Conservation (phyloP, 1,140 invertebrate species). For the Cyrtorhinus lividipennis region DNA sequence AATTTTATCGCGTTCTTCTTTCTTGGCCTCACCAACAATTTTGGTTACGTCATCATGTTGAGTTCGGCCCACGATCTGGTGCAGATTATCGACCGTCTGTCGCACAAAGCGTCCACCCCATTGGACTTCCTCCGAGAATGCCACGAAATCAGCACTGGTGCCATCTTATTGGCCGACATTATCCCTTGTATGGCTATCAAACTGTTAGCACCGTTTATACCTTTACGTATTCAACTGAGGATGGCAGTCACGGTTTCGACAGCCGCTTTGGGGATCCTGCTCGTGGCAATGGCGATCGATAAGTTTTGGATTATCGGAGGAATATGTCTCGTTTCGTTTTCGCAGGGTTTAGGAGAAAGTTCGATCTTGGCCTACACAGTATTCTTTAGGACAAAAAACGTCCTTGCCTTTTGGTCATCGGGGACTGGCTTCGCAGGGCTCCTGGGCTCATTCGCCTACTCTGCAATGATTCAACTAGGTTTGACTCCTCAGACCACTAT, state of each 20-base stretch:
- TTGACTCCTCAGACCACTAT: constrained; percentile 48
- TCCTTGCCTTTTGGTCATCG: constrained; percentile 70
- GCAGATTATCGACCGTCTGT: not conserved
- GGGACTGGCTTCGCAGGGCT: constrained; percentile 73
- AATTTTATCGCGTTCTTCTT: constrained; percentile 64
- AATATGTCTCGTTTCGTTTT: constrained; percentile 58
- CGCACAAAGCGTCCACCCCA: not conserved
- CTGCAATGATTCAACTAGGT: constrained; percentile 41
- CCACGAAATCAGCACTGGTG: constrained; percentile 60
- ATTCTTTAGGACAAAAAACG: constrained; percentile 53
- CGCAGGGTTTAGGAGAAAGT: constrained; percentile 64
- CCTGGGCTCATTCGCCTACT: constrained; percentile 61
- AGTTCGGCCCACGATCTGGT: constrained; percentile 67
- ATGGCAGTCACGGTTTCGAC: constrained; percentile 42
- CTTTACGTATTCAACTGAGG: constrained; percentile 64
- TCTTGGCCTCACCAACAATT: constrained; percentile 77
- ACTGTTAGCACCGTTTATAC: constrained; percentile 56
- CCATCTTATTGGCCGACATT: constrained; percentile 69
- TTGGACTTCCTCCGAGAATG: constrained; percentile 31
- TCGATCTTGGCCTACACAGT: constrained; percentile 55
- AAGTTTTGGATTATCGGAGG: constrained; percentile 49
- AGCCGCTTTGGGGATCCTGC: constrained; percentile 44
- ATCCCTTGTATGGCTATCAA: constrained; percentile 63
- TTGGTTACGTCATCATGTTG: constrained; percentile 78
- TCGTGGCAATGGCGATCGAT: constrained; percentile 45